Evolutionary conservation across 2,888 invertebrate genomes (phyloP).

Genomic region (Eurois occulta): DNA sequence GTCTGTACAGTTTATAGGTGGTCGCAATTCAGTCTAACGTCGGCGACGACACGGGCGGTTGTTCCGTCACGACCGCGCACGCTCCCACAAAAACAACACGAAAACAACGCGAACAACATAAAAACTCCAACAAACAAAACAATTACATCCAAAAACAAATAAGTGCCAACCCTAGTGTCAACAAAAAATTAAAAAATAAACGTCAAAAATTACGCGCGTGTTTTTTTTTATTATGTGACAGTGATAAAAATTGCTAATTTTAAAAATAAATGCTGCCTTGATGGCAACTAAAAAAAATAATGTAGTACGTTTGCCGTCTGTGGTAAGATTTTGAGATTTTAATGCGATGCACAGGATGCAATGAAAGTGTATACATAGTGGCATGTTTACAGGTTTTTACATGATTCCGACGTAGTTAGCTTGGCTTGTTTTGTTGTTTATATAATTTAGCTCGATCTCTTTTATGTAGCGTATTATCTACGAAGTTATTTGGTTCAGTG

Average conservation of each 20-base stretch:
- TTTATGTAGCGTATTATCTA: constrained; percentile 64
- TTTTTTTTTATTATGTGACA: constrained; percentile 64
- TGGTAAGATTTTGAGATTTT: constrained; percentile 84
- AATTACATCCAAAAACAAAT: constrained; percentile 66
- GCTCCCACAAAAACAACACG: constrained; percentile 67
- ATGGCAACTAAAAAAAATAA: constrained; percentile 88
- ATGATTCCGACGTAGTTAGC: constrained; percentile 77
- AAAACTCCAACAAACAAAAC: constrained; percentile 68
- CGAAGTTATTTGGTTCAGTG: constrained; percentile 53
- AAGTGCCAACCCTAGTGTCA: constrained; percentile 68
- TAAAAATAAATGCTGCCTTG: constrained; percentile 69
- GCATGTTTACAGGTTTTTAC: constrained; percentile 89
- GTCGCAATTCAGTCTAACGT: constrained; percentile 81
- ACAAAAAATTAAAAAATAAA: constrained; percentile 59
- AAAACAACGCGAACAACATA: constrained; percentile 68
- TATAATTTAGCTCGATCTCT: constrained; percentile 59
- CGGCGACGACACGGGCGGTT: constrained; percentile 76
- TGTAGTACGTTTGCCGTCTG: constrained; percentile 88
- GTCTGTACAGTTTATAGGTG: constrained; percentile 73
- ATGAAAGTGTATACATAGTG: constrained; percentile 77
- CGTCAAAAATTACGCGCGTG: constrained; percentile 44
- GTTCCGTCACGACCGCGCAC: constrained; percentile 69
- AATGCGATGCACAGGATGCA: constrained; percentile 77
- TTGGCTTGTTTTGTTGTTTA: constrained; percentile 73
- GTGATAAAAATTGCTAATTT: constrained; percentile 64